These are phyloP conservation scores for Enhydra lutris DNA, from an alignment of 2,113 vertebrate species.

Conservation along the genomic window DNA sequence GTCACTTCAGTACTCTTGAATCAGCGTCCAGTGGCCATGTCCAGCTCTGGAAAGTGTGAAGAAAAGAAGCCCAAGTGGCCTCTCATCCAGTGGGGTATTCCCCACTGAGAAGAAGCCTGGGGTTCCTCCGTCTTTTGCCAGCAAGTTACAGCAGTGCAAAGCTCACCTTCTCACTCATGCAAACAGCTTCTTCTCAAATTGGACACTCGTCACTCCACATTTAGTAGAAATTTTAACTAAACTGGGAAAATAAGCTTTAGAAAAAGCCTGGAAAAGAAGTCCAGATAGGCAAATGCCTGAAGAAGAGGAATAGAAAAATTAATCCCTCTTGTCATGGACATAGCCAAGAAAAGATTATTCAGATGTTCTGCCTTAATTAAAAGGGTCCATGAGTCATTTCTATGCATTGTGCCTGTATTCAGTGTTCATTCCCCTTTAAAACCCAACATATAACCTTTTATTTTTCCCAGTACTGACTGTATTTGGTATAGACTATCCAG, in stretches of 20 bases:
- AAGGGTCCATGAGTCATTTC: not conserved
- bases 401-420: rapidly evolving
- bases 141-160: not conserved
- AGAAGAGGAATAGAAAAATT: not conserved
- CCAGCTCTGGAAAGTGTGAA: not conserved
- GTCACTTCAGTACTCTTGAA: rapidly evolving
- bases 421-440: not conserved
- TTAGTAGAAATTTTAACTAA: not conserved
- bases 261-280: not conserved
- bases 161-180: not conserved
- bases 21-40: too few species aligned
- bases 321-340: not conserved
- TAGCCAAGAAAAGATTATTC: not conserved
- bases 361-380: not conserved
- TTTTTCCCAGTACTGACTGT: not conserved
- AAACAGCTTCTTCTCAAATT: not conserved
- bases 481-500: not conserved
- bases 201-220: not conserved
- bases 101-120: rapidly evolving
- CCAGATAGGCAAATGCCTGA: not conserved
- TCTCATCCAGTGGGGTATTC: too few species aligned
- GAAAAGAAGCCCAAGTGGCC: rapidly evolving
- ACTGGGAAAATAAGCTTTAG: not conserved
- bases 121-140: rapidly evolving
- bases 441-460: not conserved